These are phyloP conservation scores for Ormyrus thymus DNA, from an alignment of 2,888 invertebrate genomes.

Conservation along the genomic window DNA sequence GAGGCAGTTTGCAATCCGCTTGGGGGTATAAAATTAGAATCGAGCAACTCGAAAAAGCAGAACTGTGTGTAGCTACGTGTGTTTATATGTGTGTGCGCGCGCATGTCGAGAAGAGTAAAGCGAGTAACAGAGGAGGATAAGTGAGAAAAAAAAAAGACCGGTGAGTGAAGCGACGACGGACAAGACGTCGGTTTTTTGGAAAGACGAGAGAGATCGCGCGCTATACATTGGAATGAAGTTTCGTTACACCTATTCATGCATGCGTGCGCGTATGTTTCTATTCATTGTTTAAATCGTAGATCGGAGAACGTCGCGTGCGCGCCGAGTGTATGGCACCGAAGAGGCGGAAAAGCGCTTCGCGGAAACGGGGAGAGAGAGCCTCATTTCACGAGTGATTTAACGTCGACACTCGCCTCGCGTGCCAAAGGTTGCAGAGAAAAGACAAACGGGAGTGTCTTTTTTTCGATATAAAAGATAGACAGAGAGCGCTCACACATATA, in stretches of 20 bases:
- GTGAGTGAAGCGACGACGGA: not conserved
- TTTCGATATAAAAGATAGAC: slow-evolving; percentile 3
- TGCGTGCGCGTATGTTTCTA: too few species aligned
- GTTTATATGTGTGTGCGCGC: slow-evolving; percentile 3
- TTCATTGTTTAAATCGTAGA: not conserved
- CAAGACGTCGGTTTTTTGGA: not conserved
- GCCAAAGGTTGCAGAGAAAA: slow-evolving; percentile 9
- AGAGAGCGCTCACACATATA: not conserved
- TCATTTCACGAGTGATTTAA: slow-evolving; percentile 25
- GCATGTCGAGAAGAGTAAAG: slow-evolving; percentile 10
- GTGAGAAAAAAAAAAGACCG: slow-evolving; percentile 2
- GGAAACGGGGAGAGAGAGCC: not conserved
- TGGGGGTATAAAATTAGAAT: slow-evolving; percentile 38
- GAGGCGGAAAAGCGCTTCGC: slow-evolving; percentile 11
- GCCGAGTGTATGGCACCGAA: slow-evolving; percentile 21
- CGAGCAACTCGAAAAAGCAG: slow-evolving; percentile 43
- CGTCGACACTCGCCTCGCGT: slow-evolving; percentile 1
- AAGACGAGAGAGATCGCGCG: slow-evolving; percentile 35
- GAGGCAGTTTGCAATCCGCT: slow-evolving; percentile 30
- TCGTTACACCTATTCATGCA: slow-evolving; percentile 3
- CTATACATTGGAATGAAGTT: slow-evolving; percentile 32
- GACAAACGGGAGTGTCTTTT: slow-evolving; percentile 8
- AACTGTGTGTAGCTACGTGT: slow-evolving; percentile 6
- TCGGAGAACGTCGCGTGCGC: not conserved
- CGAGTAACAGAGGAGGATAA: slow-evolving; percentile 1